phyloP scores from a whole-genome alignment of 2,888 invertebrate species.

The Hydriomena furcata region DNA sequence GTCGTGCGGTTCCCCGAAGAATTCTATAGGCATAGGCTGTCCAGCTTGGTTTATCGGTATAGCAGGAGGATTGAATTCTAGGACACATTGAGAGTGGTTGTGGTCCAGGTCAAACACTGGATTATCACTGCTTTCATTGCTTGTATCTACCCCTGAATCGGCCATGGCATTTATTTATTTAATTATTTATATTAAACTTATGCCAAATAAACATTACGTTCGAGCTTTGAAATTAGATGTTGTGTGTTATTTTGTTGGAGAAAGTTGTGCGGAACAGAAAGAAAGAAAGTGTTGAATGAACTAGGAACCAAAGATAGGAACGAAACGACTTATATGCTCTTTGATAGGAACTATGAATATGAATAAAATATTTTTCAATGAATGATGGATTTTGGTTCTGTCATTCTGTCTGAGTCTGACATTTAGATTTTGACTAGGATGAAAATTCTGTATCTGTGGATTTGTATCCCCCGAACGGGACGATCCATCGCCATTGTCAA shows the following conservation, averaged over 20 bases:
- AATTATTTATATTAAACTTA: constrained; percentile 1
- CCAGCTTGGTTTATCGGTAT: constrained; percentile 72
- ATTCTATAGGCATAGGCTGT: constrained; percentile 72
- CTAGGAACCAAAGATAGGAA: too few relatives aligned
- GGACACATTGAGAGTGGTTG: constrained; percentile 64
- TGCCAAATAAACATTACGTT: constrained; percentile 4
- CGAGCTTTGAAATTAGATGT: background rate
- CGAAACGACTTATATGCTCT: too few relatives aligned
- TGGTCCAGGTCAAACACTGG: constrained; percentile 63
- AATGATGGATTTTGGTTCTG: too few relatives aligned
- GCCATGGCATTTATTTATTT: constrained; percentile 63
- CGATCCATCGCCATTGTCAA: too few relatives aligned
- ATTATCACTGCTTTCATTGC: constrained; percentile 88
- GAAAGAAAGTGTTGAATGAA: constrained; percentile 36
- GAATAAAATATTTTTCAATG: too few relatives aligned
- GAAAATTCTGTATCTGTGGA: too few relatives aligned
- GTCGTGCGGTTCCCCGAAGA: constrained; percentile 69
- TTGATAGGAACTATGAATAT: too few relatives aligned
- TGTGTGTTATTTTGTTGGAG: background rate
- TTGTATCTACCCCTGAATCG: constrained; percentile 89
- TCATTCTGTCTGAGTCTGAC: too few relatives aligned
- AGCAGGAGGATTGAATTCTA: constrained; percentile 73
- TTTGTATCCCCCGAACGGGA: too few relatives aligned
- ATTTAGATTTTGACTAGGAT: too few relatives aligned
- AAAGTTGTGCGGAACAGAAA: background rate